Conservation (phyloP, 2,888 invertebrate species). For the Zeuzera pyrina region DNA sequence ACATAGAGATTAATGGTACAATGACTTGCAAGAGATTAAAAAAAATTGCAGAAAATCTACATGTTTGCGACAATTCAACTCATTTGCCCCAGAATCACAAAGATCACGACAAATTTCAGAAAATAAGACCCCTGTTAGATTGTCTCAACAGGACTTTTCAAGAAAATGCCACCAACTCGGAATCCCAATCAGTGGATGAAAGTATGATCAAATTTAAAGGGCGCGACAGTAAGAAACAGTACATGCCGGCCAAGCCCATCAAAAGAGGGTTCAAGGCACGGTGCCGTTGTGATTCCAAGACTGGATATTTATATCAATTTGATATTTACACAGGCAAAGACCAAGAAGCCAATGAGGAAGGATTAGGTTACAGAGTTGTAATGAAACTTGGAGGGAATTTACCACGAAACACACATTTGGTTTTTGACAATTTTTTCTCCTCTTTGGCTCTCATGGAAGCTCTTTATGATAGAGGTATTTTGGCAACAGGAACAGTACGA, state of each 20-base stretch:
- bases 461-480: conserved; percentile 5
- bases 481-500: conserved; percentile 4
- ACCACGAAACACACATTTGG: conserved; percentile 1
- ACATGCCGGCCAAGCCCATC: conserved; percentile 16
- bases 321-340: conserved; percentile 2
- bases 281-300: conserved; percentile 11
- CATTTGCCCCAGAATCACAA: background rate
- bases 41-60: conserved; percentile 4
- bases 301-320: conserved; percentile 11
- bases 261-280: conserved; percentile 15
- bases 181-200: conserved; percentile 13
- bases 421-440: conserved; percentile 4
- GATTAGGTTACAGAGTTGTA: conserved; percentile 3
- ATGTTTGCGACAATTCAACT: conserved; percentile 1
- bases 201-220: conserved; percentile 18
- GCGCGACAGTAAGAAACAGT: conserved; percentile 11
- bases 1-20: conserved; percentile 1
- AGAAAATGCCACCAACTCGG: conserved; percentile 8
- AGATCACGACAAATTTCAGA: conserved; percentile 12
- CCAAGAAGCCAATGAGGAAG: conserved; percentile 1
- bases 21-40: conserved; percentile 5
- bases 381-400: conserved; percentile 1
- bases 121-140: conserved; percentile 9
- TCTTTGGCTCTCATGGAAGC: conserved; percentile 1
- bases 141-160: conserved; percentile 4